phyloP scores from a whole-genome alignment of 2,797 vertebrate genomes.

The Lepus oiostolus region DNA sequence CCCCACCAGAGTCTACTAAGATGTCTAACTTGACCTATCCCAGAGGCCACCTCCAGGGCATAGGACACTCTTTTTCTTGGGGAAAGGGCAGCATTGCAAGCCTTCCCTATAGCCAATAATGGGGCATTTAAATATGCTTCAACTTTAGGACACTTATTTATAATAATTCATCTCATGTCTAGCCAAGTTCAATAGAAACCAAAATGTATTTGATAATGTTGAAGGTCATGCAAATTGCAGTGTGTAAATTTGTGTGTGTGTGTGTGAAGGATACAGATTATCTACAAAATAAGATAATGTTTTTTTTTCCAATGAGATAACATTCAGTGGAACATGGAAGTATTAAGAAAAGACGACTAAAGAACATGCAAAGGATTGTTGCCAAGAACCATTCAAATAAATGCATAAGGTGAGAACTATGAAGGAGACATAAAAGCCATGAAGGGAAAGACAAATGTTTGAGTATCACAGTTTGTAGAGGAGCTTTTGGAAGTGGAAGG shows the following conservation, averaged over 20 bases:
- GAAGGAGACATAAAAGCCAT: neutral
- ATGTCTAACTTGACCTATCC: too few species aligned
- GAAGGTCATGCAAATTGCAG: neutral
- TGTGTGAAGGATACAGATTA: neutral
- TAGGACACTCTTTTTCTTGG: too few species aligned
- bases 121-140: neutral
- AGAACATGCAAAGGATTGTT: neutral
- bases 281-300: neutral
- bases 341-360: neutral
- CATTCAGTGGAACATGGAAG: too few species aligned
- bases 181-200: neutral
- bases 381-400: neutral
- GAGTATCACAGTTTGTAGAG: neutral
- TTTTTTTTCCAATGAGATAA: neutral
- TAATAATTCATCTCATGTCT: neutral
- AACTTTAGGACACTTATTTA: neutral
- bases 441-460: neutral
- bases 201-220: neutral
- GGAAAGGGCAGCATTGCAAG: too few species aligned
- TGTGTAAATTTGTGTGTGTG: neutral
- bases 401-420: neutral
- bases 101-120: too few species aligned
- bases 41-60: too few species aligned
- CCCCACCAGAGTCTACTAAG: too few species aligned
- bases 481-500: neutral